Evolutionary conservation across 2,797 vertebrate species (phyloP).

Genomic region (Peromyscus melanophrys): DNA sequence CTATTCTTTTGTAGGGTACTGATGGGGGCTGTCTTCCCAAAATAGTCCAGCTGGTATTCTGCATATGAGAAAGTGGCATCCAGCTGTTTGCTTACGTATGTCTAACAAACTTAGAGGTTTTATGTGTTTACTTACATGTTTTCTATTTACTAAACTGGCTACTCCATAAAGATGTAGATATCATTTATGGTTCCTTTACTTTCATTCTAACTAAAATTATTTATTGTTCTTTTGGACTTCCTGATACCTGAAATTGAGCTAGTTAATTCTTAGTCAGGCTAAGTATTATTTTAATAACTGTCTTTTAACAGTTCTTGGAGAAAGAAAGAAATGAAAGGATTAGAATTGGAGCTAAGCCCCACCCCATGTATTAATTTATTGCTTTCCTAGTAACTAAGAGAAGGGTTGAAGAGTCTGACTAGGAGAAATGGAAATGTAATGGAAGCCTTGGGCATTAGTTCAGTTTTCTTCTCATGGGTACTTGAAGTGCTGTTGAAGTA

Average conservation of each 20-base stretch:
- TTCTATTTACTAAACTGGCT: not conserved
- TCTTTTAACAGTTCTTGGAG: not conserved
- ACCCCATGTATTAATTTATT: not conserved
- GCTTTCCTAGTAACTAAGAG: not conserved
- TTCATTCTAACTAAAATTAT: slow-evolving; percentile 44
- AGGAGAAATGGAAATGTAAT: slow-evolving; percentile 15
- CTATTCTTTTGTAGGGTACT: not conserved
- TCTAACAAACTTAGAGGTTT: not conserved
- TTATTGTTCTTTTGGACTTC: not conserved
- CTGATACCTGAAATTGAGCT: slow-evolving; percentile 48
- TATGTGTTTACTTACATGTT: not conserved
- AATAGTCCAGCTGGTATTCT: not conserved
- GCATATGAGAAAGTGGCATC: not conserved
- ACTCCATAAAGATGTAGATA: not conserved
- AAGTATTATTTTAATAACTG: not conserved
- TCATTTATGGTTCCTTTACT: not conserved
- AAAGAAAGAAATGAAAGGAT: not conserved
- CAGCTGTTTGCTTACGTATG: not conserved
- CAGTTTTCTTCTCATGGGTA: not conserved
- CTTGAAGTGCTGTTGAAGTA: not conserved
- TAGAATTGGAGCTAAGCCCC: not conserved
- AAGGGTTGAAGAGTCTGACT: not conserved
- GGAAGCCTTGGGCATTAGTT: not conserved
- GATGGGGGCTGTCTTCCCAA: not conserved
- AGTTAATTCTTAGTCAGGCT: slow-evolving; percentile 36